Percentiles rank a stretch among this genome's conserved stretches.
Conservation (phyloP, 2,113 vertebrate genomes). For the Trinectes maculatus region DNA sequence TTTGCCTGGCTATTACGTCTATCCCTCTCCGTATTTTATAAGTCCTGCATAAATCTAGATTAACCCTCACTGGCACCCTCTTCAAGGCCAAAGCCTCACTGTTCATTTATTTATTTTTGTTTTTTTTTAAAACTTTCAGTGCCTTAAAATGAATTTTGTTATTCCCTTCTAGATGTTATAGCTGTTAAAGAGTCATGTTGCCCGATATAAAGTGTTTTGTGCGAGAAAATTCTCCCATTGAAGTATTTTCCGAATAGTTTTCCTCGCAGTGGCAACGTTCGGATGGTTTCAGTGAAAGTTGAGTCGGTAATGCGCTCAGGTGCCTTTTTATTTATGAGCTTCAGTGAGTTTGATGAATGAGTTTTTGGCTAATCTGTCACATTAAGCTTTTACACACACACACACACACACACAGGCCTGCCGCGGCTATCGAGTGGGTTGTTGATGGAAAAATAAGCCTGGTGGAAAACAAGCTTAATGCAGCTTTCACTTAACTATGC, state of each 20-base stretch:
- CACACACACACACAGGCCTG: no score
- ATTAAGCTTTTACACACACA: not conserved
- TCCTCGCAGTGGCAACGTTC: slow-evolving; percentile 1
- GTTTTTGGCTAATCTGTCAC: slow-evolving; percentile 31
- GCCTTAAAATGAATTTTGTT: not conserved
- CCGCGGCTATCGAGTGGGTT: slow-evolving; percentile 27
- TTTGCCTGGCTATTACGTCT: slow-evolving; percentile 64
- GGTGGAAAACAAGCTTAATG: slow-evolving; percentile 32
- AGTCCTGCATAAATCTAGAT: slow-evolving; percentile 72
- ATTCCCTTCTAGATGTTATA: not conserved
- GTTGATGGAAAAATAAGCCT: slow-evolving; percentile 56
- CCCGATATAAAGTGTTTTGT: not conserved
- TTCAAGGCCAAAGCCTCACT: slow-evolving; percentile 21
- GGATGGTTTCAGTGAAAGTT: slow-evolving; percentile 18
- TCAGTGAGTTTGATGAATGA: slow-evolving; percentile 14
- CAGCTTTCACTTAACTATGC: slow-evolving; percentile 17
- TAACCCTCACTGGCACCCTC: slow-evolving; percentile 50
- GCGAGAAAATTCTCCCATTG: not conserved
- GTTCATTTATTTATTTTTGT: not conserved
- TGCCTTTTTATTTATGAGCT: slow-evolving; percentile 23
- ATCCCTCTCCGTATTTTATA: slow-evolving; percentile 68
- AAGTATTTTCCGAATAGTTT: slow-evolving; percentile 8
- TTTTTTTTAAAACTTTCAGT: not conserved
- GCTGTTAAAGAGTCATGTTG: not conserved
- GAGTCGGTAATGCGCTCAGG: slow-evolving; percentile 7